Base-by-base conservation (phyloP, 2,113 vertebrate species). In the Nothocercus nigrocapillus region DNA sequence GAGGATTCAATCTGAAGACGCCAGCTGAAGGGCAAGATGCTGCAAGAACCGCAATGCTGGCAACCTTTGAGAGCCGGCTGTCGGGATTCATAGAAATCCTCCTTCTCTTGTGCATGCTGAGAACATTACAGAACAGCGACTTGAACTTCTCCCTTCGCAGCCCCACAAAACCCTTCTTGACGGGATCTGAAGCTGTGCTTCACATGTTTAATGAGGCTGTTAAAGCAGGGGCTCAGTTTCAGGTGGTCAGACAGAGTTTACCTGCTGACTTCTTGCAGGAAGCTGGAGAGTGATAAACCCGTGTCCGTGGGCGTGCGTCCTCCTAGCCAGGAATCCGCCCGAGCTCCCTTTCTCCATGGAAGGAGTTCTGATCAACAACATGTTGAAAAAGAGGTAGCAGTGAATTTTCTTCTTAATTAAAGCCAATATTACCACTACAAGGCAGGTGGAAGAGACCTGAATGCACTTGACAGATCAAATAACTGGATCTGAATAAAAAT, bases 291-390 rank as follows among this genome's bases (percentile, higher is more conserved):
- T 7, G 21, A 22, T 75, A 58, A 58, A 30, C 53, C 21, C 9
- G 10, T 58, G 53, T n/a, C 53, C 30, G 13, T 18, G 32, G 8
- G 12, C 28, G 5, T 30, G 28, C 27, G 12, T 19, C 28, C 54
- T 40, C 63, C 44, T 12, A 16, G 21, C 51, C 25, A 1, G 0
- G 5, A 1, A 0, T 36, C 8, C 9, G 5, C 17, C 30, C 62
- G 51, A 56, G 51, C 36, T 56, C 34, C 54, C 54, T 69, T 28
- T 38, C 28, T 17, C 8, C 49, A 42, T 7, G 0, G 11, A 21
- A 11, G 5, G 7, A 47, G 59, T 77, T 44, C 66, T 21, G 11
- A 45, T 17, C 70, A 78, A 62, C 40, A 75, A 47, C 27, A 22
- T 11, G 28, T 59, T 56, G 51, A 58, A 69, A 85, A 70, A 27